Conservation (phyloP, 2,113 vertebrate species). For the Pogonocichla stellata region DNA sequence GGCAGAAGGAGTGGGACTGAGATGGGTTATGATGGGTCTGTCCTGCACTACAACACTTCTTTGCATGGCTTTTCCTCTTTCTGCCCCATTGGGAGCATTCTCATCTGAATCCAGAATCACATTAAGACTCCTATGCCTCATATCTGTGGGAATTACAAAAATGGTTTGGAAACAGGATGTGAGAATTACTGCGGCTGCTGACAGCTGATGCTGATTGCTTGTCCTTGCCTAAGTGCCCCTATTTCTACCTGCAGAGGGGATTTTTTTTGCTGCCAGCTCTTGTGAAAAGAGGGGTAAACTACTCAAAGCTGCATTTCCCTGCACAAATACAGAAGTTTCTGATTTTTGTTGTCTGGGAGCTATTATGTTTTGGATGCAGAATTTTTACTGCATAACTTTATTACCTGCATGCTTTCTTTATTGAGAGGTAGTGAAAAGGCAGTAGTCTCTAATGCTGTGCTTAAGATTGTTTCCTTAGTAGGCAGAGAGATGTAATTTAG, state of each 20-base stretch:
- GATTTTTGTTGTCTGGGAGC: background rate
- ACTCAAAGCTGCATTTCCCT: background rate
- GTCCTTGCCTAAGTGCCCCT: background rate
- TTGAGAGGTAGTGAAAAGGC: background rate
- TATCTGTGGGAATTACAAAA: background rate
- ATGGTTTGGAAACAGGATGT: background rate
- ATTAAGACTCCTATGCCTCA: background rate
- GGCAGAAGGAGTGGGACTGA: background rate
- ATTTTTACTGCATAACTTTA: background rate
- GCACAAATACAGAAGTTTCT: background rate
- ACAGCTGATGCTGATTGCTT: background rate
- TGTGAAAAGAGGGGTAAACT: background rate
- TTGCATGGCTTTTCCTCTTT: rapidly evolving
- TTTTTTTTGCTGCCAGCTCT: background rate
- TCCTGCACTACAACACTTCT: rapidly evolving
- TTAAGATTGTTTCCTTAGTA: background rate
- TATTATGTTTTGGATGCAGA: background rate
- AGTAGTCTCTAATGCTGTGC: slow-evolving; percentile 3
- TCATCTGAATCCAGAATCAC: background rate
- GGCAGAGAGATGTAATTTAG: background rate
- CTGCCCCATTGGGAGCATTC: background rate
- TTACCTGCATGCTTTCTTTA: background rate
- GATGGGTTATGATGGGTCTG: background rate
- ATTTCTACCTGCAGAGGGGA: background rate
- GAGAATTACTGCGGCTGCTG: background rate